phyloP scores from a whole-genome alignment of 2,888 invertebrate genomes.

The Sinhomidia bicolor region DNA sequence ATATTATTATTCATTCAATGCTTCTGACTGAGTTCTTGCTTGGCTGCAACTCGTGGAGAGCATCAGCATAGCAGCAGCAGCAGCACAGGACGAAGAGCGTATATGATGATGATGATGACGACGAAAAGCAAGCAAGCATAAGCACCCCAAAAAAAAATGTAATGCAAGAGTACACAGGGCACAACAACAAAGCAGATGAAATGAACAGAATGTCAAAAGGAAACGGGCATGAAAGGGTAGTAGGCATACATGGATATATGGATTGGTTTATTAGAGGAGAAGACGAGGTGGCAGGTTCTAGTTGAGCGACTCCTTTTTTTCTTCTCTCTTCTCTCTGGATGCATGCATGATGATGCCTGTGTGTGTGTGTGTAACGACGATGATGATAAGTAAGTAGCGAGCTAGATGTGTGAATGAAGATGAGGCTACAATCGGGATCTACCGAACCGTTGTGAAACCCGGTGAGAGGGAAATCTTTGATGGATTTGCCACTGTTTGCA shows the following conservation, averaged over 20 bases:
- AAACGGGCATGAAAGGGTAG: background rate
- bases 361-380: no score
- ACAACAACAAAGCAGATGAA: background rate
- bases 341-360: no score
- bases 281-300: constrained; percentile 6
- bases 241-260: background rate
- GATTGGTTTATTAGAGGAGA: background rate
- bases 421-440: constrained; percentile 64
- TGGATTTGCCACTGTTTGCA: background rate
- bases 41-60: background rate
- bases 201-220: background rate
- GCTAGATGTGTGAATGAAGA: no score
- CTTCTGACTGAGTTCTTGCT: background rate
- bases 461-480: constrained; percentile 54
- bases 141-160: constrained; percentile 26
- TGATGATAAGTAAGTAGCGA: no score
- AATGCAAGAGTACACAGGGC: constrained; percentile 13
- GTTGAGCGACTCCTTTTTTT: constrained; percentile 21
- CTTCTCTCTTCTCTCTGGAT: no score
- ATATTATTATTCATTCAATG: background rate
- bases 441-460: constrained; percentile 56
- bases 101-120: no score
- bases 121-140: background rate
- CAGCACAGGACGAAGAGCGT: no score
- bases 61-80: background rate